phyloP scores from a whole-genome alignment of 2,797 vertebrate species.

The Xenops minutus region DNA sequence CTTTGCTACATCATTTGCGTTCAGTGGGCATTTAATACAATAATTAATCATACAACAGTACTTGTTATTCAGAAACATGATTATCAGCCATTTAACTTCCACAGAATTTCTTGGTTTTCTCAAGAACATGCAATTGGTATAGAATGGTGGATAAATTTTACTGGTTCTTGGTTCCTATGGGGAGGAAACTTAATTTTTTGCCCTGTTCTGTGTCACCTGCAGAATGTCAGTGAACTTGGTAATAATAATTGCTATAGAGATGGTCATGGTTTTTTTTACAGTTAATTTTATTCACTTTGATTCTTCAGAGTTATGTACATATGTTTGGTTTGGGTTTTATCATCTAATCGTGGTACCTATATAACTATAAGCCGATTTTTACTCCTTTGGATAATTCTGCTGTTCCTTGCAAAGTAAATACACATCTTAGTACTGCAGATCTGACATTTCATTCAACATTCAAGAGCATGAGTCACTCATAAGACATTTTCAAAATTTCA shows the following conservation, averaged over 20 bases:
- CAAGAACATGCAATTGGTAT: rapidly evolving
- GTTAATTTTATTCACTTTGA: not conserved
- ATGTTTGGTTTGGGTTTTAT: not conserved
- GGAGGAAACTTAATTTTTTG: not conserved
- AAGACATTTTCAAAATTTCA: not conserved
- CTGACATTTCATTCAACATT: not conserved
- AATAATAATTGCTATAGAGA: not conserved
- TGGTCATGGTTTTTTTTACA: not conserved
- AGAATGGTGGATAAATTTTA: not conserved
- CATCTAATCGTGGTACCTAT: not conserved
- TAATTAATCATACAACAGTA: not conserved
- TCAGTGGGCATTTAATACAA: not conserved
- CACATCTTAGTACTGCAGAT: not conserved
- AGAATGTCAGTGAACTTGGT: not conserved
- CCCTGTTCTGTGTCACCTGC: not conserved
- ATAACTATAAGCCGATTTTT: not conserved
- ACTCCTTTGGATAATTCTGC: not conserved
- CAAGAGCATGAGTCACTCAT: not conserved
- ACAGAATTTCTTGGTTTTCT: not conserved
- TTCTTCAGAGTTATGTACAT: not conserved
- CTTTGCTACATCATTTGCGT: not conserved
- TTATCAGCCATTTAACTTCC: not conserved
- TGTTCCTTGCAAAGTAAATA: not conserved
- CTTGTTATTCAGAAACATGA: not conserved
- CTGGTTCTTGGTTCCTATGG: not conserved